Conservation (phyloP, 2,797 vertebrate species). For the Gadopsis marmoratus region DNA sequence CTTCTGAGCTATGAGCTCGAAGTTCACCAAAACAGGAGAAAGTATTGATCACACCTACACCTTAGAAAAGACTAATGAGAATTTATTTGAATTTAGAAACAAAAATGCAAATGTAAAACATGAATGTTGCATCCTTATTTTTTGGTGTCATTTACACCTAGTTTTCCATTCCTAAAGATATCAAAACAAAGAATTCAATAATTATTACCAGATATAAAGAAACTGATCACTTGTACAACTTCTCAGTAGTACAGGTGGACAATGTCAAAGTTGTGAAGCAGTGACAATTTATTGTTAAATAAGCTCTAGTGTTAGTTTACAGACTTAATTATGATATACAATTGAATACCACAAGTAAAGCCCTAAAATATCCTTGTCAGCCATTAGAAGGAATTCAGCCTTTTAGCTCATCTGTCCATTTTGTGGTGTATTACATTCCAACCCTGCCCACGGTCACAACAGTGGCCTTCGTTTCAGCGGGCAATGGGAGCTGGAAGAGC, state of each 20-base stretch:
- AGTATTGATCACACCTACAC: no score
- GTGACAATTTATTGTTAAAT: not conserved
- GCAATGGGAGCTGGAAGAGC: constrained; percentile 4
- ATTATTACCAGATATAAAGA: not conserved
- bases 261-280: not conserved
- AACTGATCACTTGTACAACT: not conserved
- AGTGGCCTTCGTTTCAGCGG: constrained; percentile 39
- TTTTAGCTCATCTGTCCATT: constrained; percentile 37
- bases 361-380: constrained; percentile 30
- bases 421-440: constrained; percentile 62
- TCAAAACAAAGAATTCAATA: not conserved
- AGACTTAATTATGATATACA: constrained; percentile 5
- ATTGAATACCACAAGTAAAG: constrained; percentile 1
- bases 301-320: constrained; percentile 2
- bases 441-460: constrained; percentile 57
- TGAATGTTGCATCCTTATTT: no score
- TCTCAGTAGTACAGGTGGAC: not conserved
- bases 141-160: not conserved
- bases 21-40: no score
- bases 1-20: constrained; percentile 19
- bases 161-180: not conserved
- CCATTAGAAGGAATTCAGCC: constrained; percentile 54
- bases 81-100: no score
- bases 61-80: no score
- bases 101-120: no score